Evolutionary conservation across 2,797 vertebrate species (phyloP).

Genomic region (Philypnodon macrostomus): DNA sequence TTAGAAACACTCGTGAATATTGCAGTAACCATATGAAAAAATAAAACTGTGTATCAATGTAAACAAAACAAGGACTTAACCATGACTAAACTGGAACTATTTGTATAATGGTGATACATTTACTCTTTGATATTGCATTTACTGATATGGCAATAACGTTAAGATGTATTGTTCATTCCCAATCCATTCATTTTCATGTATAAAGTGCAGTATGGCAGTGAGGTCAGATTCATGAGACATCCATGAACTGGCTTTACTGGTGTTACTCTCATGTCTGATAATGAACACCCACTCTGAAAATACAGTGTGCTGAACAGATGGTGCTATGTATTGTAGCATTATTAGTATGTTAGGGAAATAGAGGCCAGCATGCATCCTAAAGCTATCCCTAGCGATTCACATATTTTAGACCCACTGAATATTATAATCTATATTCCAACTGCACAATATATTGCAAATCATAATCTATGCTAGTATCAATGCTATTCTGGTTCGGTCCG

Average conservation of each 20-base stretch:
- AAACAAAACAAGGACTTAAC: no score
- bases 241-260: conserved; percentile 26
- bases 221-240: conserved; percentile 14
- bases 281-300: conserved; percentile 8
- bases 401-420: conserved; percentile 24
- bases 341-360: conserved; percentile 31
- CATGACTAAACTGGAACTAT: no score
- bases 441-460: no score
- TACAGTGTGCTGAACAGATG: conserved; percentile 47
- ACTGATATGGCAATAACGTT: no score
- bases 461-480: no score
- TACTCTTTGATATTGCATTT: no score
- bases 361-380: conserved; percentile 44
- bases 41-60: no score
- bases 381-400: conserved; percentile 22
- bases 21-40: no score
- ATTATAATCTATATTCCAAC: conserved; percentile 9
- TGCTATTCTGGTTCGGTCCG: no score
- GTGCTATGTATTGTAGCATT: conserved; percentile 37
- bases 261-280: conserved; percentile 22
- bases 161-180: no score
- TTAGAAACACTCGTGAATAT: no score
- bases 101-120: no score
- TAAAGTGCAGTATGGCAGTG: neutral
- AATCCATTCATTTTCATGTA: neutral